Conservation (phyloP, 2,888 invertebrate species). For the Homarus gammarus region DNA sequence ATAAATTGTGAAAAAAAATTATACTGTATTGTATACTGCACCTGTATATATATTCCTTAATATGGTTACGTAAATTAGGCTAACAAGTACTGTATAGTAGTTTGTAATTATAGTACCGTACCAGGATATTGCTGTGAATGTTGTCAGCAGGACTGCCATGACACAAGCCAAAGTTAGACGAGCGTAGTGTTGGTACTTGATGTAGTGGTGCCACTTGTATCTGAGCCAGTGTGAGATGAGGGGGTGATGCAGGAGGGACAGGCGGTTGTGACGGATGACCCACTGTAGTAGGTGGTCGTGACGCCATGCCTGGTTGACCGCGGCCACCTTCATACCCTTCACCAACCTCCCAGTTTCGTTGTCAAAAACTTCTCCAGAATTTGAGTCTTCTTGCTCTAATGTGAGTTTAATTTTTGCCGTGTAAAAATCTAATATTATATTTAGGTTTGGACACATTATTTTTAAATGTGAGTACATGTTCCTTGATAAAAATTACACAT, state of each 20-base stretch:
- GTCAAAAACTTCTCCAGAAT: neutral
- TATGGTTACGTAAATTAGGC: no score
- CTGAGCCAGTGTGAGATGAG: neutral
- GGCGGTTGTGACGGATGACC: neutral
- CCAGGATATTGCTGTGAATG: neutral
- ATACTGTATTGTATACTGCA: no score
- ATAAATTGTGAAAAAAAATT: no score
- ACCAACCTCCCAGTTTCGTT: neutral
- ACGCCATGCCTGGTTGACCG: neutral
- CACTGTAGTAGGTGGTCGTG: neutral
- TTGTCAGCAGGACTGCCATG: neutral
- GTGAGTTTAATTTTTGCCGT: no score
- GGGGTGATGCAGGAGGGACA: neutral
- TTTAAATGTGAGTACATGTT: no score
- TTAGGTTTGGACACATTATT: no score
- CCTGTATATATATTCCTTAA: no score
- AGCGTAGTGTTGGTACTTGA: neutral
- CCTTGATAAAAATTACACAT: no score
- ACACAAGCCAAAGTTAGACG: neutral
- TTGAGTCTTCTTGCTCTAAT: neutral
- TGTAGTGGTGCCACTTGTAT: neutral
- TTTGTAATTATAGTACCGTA: neutral
- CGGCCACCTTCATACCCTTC: neutral
- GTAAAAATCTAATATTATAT: no score
- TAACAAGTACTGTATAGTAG: neutral